Percentiles rank a stretch among this genome's conserved stretches.
Conservation (phyloP, 1,140 invertebrate genomes). For the Leptonema lineaticorne region DNA sequence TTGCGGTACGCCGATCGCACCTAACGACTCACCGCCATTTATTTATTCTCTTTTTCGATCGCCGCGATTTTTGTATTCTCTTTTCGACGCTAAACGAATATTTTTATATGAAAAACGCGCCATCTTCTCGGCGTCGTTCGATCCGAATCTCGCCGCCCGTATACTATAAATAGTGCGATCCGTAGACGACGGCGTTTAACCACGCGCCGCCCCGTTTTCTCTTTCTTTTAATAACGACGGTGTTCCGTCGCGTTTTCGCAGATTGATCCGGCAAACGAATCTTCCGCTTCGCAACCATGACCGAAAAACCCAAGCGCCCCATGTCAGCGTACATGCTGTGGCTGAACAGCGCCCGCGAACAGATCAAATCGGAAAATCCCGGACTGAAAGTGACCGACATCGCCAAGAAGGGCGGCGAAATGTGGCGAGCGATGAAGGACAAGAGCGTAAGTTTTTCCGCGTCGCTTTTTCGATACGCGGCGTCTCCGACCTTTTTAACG, state of each 20-base stretch:
- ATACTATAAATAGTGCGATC: no score
- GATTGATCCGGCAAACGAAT: background rate
- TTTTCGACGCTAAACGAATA: no score
- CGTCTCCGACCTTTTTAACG: background rate
- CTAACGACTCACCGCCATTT: no score
- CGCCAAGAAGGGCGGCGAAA: constrained; percentile 83
- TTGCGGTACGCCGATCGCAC: no score
- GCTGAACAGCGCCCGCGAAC: constrained; percentile 79
- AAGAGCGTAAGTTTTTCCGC: constrained; percentile 65
- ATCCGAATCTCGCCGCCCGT: no score
- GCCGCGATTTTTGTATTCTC: no score
- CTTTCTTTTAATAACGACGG: background rate
- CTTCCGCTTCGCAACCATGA: constrained; percentile 64
- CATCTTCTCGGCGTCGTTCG: background rate
- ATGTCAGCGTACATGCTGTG: constrained; percentile 85
- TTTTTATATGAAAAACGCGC: no score
- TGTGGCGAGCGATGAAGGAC: constrained; percentile 80
- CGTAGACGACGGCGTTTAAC: no score
- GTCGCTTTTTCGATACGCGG: no score
- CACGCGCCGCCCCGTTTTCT: background rate
- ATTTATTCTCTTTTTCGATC: no score
- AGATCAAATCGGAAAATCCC: constrained; percentile 78
- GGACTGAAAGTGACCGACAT: constrained; percentile 80
- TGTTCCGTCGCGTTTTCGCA: background rate
- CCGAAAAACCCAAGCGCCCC: constrained; percentile 82